Conservation (phyloP, 2,113 vertebrate species). For the Oreochromis tanganicae region DNA sequence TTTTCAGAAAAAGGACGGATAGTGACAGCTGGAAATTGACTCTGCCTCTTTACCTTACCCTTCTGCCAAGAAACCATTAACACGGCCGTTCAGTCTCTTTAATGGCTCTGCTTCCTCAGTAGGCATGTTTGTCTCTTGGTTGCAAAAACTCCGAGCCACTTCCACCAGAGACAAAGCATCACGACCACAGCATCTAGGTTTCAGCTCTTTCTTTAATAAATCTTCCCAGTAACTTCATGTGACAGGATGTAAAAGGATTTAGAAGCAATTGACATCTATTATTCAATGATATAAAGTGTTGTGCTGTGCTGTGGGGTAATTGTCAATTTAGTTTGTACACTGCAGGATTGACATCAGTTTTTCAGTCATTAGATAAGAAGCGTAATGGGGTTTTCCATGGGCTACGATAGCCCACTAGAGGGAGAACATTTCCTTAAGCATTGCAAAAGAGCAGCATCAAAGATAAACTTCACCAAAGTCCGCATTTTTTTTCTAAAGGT, state of each 20-base stretch:
- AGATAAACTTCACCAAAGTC: background rate
- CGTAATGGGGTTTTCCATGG: background rate
- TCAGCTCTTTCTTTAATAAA: background rate
- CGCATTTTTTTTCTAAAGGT: background rate
- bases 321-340: conserved; percentile 1
- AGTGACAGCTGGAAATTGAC: conserved; percentile 8
- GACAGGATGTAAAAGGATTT: background rate
- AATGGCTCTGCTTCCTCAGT: conserved; percentile 45
- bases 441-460: background rate
- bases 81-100: conserved; percentile 22
- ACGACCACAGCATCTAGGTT: background rate
- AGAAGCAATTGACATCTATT: background rate
- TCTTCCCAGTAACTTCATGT: background rate
- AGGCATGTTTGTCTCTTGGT: conserved; percentile 7
- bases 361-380: background rate
- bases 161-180: background rate
- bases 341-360: background rate
- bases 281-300: background rate
- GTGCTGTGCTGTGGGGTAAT: background rate
- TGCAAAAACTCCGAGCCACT: background rate
- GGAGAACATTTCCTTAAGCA: background rate
- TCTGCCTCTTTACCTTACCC: background rate
- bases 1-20: background rate
- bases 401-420: background rate
- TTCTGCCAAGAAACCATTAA: conserved; percentile 55